Base-by-base conservation (phyloP, 2,888 invertebrate genomes). In the Synergus umbraculus region DNA sequence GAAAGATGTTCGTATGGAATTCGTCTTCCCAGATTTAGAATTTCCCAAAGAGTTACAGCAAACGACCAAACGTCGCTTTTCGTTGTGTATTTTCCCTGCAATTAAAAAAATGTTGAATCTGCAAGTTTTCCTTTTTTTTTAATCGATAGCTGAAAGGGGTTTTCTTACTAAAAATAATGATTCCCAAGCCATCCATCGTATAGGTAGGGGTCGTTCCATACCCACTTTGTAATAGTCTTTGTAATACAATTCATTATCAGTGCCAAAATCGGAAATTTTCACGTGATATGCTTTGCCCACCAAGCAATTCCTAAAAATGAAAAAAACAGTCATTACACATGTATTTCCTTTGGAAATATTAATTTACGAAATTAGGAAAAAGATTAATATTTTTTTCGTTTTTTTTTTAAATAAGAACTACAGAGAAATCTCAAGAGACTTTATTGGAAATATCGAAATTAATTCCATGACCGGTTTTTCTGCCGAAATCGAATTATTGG, bases 141-240 rank as follows among this genome's bases (percentile, higher is more conserved):
- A 18, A 46, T 12, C 1, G 5, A n/a, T 54, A n/a, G 2, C 0
- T 54, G 1, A 49, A 49, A 54, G 13, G 8, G 5, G 15, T 54
- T n/a, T 15, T 64, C 89, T 92, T 89, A 94, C 94, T 89, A 95
- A 92, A 84, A 96, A 94, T 80, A 97, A 95, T 1, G 96, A 95
- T 92, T 97, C 97, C 97, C 97, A 97, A 1, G 97, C 96, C 93
- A 97, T 97, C 97, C 97, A 97, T 73, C 98, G 94, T 78, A 98
- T 94, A 0, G 98, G 98, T 86, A 98, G 92, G 1, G 96, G 95
- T 54, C 49, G 15, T 54, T 37, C 37, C 37, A n/a, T n/a, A n/a
- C 96, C 97, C 46, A 96, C 94, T 89, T 95, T 95, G 93, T 96
- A 97, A 92, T 98, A 98, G 91, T 98, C 97, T 82, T 94, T 93